These are phyloP conservation scores for Drosophila pegasa DNA, from an alignment of 2,888 invertebrate species.

Conservation along the genomic window DNA sequence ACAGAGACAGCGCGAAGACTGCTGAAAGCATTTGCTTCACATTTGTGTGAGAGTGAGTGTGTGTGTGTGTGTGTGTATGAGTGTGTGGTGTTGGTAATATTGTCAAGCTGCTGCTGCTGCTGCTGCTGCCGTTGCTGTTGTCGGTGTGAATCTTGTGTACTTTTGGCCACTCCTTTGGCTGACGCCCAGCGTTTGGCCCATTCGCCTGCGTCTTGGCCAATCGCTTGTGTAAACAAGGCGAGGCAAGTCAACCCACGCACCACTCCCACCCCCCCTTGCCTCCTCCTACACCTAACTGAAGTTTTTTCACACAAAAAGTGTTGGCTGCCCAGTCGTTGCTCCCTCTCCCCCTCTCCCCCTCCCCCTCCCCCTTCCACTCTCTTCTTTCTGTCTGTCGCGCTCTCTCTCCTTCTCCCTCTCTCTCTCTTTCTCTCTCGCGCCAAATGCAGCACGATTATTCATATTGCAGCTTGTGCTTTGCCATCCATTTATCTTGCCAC, in stretches of 20 bases:
- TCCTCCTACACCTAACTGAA: constrained; percentile 9
- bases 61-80: constrained; percentile 8
- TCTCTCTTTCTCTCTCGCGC: background rate
- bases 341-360: background rate
- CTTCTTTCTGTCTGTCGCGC: background rate
- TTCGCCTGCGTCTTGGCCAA: constrained; percentile 82
- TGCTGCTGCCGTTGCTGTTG: constrained; percentile 51
- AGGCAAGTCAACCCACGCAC: background rate
- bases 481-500: constrained; percentile 76
- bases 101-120: constrained; percentile 54
- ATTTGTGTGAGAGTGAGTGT: constrained; percentile 14
- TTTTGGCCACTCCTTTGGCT: constrained; percentile 84
- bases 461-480: constrained; percentile 72
- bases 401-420: background rate
- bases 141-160: constrained; percentile 85
- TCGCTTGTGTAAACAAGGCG: constrained; percentile 84
- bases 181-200: constrained; percentile 29
- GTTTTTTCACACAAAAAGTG: constrained; percentile 79
- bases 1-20: constrained; percentile 48
- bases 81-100: constrained; percentile 47
- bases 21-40: background rate
- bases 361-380: constrained; percentile 4
- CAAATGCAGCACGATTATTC: constrained; percentile 65
- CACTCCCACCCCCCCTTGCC: background rate
- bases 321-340: constrained; percentile 59